Conservation (phyloP, 2,113 vertebrate genomes). For the Zosterops lateralis region DNA sequence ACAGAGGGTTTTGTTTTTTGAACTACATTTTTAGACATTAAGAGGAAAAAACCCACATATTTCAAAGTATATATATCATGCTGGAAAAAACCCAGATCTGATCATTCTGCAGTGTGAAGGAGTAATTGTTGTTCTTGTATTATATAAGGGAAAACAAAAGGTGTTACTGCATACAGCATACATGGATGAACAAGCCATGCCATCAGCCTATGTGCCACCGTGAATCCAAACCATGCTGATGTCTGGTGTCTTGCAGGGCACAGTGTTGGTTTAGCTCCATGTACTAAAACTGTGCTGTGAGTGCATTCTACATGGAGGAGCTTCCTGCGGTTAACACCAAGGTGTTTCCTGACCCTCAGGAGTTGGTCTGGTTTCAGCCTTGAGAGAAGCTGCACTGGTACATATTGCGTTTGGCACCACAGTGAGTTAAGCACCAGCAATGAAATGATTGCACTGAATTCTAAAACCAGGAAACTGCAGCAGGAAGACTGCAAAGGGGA, state of each 20-base stretch:
- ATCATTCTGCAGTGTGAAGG: not conserved
- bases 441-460: not conserved
- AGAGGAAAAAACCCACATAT: accelerated
- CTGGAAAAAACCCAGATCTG: not conserved
- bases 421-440: not conserved
- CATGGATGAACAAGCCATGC: not conserved
- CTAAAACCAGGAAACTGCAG: not conserved
- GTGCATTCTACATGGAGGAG: accelerated
- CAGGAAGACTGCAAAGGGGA: not conserved
- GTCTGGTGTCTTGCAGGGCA: not conserved
- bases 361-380: not conserved
- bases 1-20: not conserved
- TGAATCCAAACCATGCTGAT: not conserved
- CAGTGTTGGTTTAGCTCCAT: no score
- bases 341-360: not conserved
- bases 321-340: not conserved
- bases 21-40: not conserved
- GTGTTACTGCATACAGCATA: not conserved
- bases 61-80: not conserved
- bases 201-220: not conserved
- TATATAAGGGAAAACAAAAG: not conserved
- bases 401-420: not conserved
- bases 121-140: not conserved
- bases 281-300: not conserved
- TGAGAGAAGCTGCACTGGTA: not conserved